Percentiles rank a stretch among this genome's conserved stretches.
Evolutionary conservation across 2,797 vertebrate genomes (phyloP).

Genomic region (Calcarius lapponicus): DNA sequence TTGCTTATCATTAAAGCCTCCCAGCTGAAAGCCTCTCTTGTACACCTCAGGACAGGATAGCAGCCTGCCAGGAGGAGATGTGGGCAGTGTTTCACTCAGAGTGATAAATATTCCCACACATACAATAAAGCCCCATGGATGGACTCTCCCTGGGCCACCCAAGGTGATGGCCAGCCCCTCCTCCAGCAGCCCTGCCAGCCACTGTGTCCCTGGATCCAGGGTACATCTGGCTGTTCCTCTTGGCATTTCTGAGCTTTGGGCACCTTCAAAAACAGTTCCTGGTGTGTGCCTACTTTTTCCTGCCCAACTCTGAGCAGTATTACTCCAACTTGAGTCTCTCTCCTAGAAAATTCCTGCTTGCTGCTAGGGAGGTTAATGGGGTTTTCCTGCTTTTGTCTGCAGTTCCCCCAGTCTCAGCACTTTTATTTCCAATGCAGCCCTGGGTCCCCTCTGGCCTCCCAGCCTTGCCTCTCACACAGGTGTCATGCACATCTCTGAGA

Average conservation of each 20-base stretch:
- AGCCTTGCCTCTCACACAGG: rapidly evolving
- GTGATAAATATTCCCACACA: slow-evolving; percentile 10
- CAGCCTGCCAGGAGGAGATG: slow-evolving; percentile 33
- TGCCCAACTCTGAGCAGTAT: too few species aligned
- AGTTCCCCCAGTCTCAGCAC: background rate
- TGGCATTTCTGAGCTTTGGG: background rate
- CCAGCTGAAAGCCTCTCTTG: slow-evolving; percentile 34
- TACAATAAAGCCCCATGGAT: background rate
- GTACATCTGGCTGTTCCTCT: background rate
- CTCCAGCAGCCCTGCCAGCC: background rate
- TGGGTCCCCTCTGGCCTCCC: background rate
- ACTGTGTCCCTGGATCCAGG: rapidly evolving
- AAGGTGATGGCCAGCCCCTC: background rate
- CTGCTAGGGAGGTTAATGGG: background rate
- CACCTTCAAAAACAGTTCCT: background rate
- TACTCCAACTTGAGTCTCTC: background rate
- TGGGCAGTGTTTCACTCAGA: background rate
- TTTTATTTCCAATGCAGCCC: background rate
- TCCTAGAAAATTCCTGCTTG: background rate
- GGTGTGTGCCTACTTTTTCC: background rate
- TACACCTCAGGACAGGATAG: slow-evolving; percentile 28
- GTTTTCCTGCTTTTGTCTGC: background rate
- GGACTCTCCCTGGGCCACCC: background rate
- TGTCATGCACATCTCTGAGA: background rate
- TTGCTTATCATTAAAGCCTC: slow-evolving; percentile 52